Base-by-base conservation (phyloP, 2,888 invertebrate genomes). In the Thereva unica region DNA sequence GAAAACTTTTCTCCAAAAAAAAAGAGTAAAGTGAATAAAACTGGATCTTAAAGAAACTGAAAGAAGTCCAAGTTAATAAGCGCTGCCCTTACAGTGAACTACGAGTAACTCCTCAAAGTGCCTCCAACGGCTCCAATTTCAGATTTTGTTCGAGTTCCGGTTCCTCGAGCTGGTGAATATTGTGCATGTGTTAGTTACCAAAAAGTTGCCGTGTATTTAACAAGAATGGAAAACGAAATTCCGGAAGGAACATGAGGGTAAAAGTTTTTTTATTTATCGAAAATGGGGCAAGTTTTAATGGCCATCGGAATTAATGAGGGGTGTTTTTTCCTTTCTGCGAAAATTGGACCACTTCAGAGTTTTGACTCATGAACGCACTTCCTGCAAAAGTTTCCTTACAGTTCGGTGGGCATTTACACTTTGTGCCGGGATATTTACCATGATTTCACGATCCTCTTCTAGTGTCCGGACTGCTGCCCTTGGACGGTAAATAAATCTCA, bases 301-400 rank as follows among this genome's bases (percentile, higher is more conserved):
- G 68, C 66, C 52, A 66, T 68, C 49, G 7, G 64, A 63, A 68
- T 68, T 66, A 61, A 68, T 68, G 68, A 68, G 68, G 68, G 66
- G 55, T 47, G 23, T 23, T 23, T 23, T 23, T 23, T 23, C 2
- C 23, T 23, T 68, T 68, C 63, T 56, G 56, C 55, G 54, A 63
- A 53, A 63, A 68, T 57, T 66, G 66, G 42, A 66, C 23, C 50
- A 57, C 55, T 65, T 65, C 34, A 10, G 47, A n/a, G n/a, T n/a
- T 47, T n/a, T 12, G 5, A 47, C 12, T 47, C 23, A 23, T 23
- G 23, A 23, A 23, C 23, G 23, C 23, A 47, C 9, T 47, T 47
- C 7, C n/a, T n/a, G 12, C 4, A 10, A 12, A 12, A 47, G 47
- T 47, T 47, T 47, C 4, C 9, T 10, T 10, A 8, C 12, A 47